phyloP scores from a whole-genome alignment of 30 jellyfish, hydroid and myxozoan genomes.

The Chrysaora quinquecirrha region DNA sequence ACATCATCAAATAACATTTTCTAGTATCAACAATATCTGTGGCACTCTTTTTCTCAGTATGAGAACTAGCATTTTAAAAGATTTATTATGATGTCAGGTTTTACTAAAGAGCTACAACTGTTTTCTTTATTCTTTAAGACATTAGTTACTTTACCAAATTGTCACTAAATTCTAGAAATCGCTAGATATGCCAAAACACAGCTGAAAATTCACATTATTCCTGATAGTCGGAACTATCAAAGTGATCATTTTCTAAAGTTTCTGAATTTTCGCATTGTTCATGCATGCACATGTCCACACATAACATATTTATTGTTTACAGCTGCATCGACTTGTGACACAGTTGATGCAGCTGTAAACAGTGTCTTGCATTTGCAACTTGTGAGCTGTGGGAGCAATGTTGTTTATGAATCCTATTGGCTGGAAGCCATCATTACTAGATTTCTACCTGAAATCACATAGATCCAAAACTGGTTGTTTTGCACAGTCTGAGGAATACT shows the following conservation, averaged over 20 bases:
- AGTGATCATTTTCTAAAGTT: conserved; percentile 20
- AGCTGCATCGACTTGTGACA: conserved; percentile 30
- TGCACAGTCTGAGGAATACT: conserved; percentile 41
- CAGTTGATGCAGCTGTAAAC: too few species aligned
- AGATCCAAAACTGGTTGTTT: conserved; percentile 36
- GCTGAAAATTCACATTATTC: conserved; percentile 8
- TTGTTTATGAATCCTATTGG: conserved; percentile 22
- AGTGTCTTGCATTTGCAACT: conserved; percentile 30
- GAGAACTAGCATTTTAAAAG: conserved; percentile 28
- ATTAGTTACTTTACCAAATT: conserved; percentile 13
- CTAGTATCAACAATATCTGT: conserved; percentile 14
- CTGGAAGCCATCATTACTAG: conserved; percentile 42
- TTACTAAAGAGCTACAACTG: conserved; percentile 20
- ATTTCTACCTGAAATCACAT: conserved; percentile 42
- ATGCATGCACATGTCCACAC: conserved; percentile 28
- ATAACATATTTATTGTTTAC: conserved; percentile 25
- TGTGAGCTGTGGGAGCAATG: conserved; percentile 37
- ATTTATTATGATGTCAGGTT: conserved; percentile 22
- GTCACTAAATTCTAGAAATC: conserved; percentile 16
- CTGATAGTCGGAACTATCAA: conserved; percentile 30
- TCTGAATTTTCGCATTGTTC: conserved; percentile 26
- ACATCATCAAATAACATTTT: conserved; percentile 17
- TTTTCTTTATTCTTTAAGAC: conserved; percentile 17
- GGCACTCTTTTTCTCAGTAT: conserved; percentile 34
- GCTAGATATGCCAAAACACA: conserved; percentile 29